Conservation (phyloP, 2,797 vertebrate species). For the Sebastes baramenuke region DNA sequence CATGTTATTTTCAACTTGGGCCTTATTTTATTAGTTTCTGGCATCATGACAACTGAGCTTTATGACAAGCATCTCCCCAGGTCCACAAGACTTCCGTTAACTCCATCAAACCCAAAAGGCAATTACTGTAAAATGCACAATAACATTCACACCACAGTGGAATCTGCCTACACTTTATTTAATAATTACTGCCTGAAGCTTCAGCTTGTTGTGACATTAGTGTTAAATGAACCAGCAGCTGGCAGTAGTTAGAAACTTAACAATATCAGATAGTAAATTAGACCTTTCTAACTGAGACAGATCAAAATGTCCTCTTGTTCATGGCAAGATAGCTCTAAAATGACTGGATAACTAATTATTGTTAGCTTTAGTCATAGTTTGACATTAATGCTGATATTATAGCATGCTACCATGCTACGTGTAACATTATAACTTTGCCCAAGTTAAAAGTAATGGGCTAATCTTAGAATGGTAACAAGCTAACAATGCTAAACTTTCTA, state of each 20-base stretch:
- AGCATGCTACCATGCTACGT: not conserved
- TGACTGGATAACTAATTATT: not conserved
- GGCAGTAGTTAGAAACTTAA: not conserved
- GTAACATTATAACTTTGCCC: not conserved
- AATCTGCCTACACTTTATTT: not conserved
- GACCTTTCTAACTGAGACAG: not conserved
- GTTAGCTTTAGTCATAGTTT: too few species aligned
- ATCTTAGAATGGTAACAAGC: not conserved
- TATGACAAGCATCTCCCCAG: not conserved
- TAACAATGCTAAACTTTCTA: not conserved
- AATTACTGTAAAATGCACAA: conserved; percentile 1
- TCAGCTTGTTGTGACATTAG: not conserved
- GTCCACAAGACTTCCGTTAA: not conserved
- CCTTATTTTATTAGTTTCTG: not conserved
- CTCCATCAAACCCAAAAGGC: not conserved
- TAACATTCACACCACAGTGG: not conserved
- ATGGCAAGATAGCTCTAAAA: not conserved
- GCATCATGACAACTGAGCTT: not conserved
- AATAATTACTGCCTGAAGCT: not conserved
- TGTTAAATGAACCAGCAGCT: not conserved
- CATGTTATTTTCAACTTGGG: not conserved
- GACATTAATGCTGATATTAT: not conserved
- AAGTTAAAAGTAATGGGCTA: not conserved
- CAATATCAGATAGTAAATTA: not conserved
- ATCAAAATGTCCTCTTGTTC: not conserved